Percentiles rank a stretch among this genome's conserved stretches.
These are phyloP conservation scores for Hippopotamyrus pictus DNA, from an alignment of 2,797 vertebrate species.

Conservation along the genomic window DNA sequence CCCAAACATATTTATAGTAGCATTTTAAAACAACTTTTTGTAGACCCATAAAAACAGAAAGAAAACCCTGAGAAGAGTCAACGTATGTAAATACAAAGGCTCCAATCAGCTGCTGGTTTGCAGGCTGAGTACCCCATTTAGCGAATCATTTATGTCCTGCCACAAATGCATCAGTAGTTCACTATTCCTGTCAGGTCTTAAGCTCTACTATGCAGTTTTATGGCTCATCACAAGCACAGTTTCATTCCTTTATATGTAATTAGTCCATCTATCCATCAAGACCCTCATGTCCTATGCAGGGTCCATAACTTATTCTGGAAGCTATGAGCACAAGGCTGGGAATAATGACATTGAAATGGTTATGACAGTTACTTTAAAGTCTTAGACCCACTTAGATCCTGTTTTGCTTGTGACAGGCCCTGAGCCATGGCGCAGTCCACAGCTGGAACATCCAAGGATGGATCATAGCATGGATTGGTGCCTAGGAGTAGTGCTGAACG, in stretches of 20 bases:
- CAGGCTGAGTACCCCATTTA: neutral
- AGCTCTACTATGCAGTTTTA: neutral
- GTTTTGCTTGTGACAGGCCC: neutral
- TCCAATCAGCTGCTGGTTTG: neutral
- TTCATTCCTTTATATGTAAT: neutral
- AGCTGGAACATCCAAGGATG: neutral
- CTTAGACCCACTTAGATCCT: neutral
- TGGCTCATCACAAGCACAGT: neutral
- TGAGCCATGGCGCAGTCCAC: neutral
- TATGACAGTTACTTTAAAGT: neutral
- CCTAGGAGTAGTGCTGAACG: neutral
- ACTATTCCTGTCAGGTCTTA: neutral
- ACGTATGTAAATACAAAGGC: neutral
- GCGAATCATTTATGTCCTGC: neutral
- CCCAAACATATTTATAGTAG: neutral
- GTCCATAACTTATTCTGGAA: neutral
- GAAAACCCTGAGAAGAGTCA: neutral
- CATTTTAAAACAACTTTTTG: constrained; percentile 3
- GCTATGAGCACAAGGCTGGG: neutral
- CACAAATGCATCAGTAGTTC: neutral
- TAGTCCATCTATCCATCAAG: neutral
- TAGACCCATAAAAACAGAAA: neutral
- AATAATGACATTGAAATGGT: neutral
- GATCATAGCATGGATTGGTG: neutral
- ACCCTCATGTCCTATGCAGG: neutral